A percentile compares a stretch with the other conserved stretches of the same genome.
Evolutionary conservation across 1,140 invertebrate genomes (phyloP).

Genomic region (Pogonomyrmex barbatus): DNA sequence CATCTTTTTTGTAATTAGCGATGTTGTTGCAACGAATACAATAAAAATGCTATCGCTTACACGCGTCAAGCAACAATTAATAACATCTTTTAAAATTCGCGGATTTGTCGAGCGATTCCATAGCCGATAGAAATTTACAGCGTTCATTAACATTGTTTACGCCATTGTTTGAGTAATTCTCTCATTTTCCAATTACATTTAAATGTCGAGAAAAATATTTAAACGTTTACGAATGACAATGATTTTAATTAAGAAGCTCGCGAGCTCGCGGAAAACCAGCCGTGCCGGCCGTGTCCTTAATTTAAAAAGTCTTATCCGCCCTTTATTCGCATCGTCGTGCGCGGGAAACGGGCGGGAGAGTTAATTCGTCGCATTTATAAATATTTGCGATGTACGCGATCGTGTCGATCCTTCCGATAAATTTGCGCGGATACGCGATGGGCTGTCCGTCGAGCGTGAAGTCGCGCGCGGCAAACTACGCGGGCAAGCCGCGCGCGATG

Average conservation of each 20-base stretch:
- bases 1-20: neutral
- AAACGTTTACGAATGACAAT: neutral
- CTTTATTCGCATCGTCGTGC: neutral
- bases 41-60: neutral
- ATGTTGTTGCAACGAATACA: neutral
- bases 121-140: conserved; percentile 7
- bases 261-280: neutral
- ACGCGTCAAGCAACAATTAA: neutral
- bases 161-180: neutral
- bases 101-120: neutral
- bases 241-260: neutral
- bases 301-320: conserved; percentile 16
- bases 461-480: conserved; percentile 52
- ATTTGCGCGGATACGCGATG: conserved; percentile 50
- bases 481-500: conserved; percentile 42
- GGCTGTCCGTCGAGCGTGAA: conserved; percentile 45
- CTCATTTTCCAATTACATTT: conserved; percentile 22
- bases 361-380: conserved; percentile 60
- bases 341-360: neutral
- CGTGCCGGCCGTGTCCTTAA: neutral
- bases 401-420: conserved; percentile 54
- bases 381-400: conserved; percentile 55
- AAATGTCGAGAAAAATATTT: neutral
- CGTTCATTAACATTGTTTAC: neutral
- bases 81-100: neutral